Evolutionary conservation across 2,113 vertebrate genomes (phyloP).

Genomic region (Tupaia chinensis): DNA sequence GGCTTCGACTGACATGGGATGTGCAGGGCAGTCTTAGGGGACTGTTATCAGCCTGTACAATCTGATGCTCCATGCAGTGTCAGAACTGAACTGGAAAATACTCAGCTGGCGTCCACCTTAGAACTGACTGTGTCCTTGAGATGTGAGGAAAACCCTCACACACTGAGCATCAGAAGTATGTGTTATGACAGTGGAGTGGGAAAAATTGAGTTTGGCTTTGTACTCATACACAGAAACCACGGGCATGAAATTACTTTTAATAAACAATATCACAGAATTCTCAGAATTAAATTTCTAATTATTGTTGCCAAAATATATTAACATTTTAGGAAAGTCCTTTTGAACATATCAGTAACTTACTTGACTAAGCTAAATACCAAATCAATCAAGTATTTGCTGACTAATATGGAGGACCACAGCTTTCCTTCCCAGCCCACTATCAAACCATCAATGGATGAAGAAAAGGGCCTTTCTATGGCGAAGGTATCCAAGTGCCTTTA

Average conservation of each 20-base stretch:
- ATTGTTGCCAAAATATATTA: slow-evolving; percentile 53
- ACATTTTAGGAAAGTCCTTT: slow-evolving; percentile 54
- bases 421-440: slow-evolving; percentile 64
- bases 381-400: slow-evolving; percentile 67
- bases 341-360: slow-evolving; percentile 62
- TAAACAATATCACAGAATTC: background rate
- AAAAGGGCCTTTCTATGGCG: slow-evolving; percentile 48
- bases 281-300: slow-evolving; percentile 55
- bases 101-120: no score
- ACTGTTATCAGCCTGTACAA: no score
- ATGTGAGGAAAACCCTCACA: no score
- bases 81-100: no score
- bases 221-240: background rate
- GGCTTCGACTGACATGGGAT: no score
- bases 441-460: slow-evolving; percentile 57
- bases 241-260: slow-evolving; percentile 40
- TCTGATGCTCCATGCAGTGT: no score
- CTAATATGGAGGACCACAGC: slow-evolving; percentile 61
- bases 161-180: no score
- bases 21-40: no score
- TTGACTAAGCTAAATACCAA: slow-evolving; percentile 70
- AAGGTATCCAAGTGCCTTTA: slow-evolving; percentile 68
- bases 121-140: no score
- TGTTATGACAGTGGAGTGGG: no score
- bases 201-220: no score